Evolutionary conservation across 2,888 invertebrate species (phyloP).

Genomic region (Oegoconia quadripuncta): DNA sequence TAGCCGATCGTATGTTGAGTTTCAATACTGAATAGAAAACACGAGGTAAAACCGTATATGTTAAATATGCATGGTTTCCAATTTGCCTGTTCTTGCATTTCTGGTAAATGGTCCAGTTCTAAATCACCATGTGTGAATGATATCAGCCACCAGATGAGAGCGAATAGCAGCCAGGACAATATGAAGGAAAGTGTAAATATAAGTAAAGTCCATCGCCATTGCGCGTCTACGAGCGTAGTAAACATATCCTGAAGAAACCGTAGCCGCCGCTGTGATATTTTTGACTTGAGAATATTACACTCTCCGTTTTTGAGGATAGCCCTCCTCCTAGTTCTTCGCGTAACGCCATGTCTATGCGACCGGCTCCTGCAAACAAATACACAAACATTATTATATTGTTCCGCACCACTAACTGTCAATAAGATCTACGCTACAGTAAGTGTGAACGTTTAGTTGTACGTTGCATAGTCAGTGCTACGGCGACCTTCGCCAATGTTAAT

Average conservation of each 20-base stretch:
- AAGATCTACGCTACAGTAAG: constrained; percentile 40
- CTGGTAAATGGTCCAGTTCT: constrained; percentile 77
- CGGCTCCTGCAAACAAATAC: constrained; percentile 81
- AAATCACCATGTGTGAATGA: constrained; percentile 92
- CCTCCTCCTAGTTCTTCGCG: constrained; percentile 86
- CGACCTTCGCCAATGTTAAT: constrained; percentile 69
- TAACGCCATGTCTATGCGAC: constrained; percentile 82
- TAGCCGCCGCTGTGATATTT: constrained; percentile 88
- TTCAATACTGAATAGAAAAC: constrained; percentile 94
- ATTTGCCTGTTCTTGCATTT: constrained; percentile 66
- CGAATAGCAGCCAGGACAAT: constrained; percentile 91
- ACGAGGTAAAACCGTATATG: constrained; percentile 90
- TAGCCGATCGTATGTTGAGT: constrained; percentile 96
- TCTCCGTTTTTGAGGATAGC: constrained; percentile 97
- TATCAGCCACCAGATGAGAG: constrained; percentile 92
- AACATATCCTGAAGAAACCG: constrained; percentile 90
- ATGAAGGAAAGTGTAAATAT: constrained; percentile 93
- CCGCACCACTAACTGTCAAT: constrained; percentile 40
- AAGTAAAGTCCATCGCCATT: constrained; percentile 95
- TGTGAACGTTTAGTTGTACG: constrained; percentile 62
- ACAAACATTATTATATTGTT: constrained; percentile 28
- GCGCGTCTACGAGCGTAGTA: constrained; percentile 93
- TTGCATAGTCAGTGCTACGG: constrained; percentile 39
- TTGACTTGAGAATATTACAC: constrained; percentile 95
- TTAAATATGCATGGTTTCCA: constrained; percentile 91